These are phyloP conservation scores for Laodelphax striatellus DNA, from an alignment of 1,140 invertebrate species.

Conservation along the genomic window DNA sequence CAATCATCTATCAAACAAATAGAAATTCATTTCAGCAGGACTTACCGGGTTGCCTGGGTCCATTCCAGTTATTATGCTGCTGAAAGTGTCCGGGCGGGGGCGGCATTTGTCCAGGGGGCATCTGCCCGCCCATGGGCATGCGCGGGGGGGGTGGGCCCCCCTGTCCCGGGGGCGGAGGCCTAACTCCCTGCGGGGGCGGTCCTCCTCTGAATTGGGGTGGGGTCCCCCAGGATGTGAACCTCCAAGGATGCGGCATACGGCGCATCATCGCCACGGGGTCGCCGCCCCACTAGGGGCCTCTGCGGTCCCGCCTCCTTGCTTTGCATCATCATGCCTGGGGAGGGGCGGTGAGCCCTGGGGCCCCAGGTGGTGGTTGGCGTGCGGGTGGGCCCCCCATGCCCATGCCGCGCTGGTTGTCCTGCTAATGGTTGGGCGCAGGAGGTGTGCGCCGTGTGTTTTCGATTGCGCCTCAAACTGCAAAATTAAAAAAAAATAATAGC, in stretches of 20 bases:
- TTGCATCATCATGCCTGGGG: slow-evolving; percentile 30
- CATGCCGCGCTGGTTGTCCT: slow-evolving; percentile 11
- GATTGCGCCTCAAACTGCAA: slow-evolving; percentile 78
- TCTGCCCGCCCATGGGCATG: too few species aligned
- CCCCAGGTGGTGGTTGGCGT: slow-evolving; percentile 6
- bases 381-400: slow-evolving; percentile 10
- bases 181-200: slow-evolving; percentile 9
- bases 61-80: slow-evolving; percentile 36
- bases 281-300: slow-evolving; percentile 36
- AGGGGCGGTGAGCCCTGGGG: too few species aligned
- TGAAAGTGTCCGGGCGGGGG: slow-evolving; percentile 26
- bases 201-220: slow-evolving; percentile 13
- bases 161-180: slow-evolving; percentile 8
- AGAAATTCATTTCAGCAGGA: too few species aligned
- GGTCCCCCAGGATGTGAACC: slow-evolving; percentile 8
- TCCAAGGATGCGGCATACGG: slow-evolving; percentile 1
- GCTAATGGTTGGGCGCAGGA: slow-evolving; percentile 29
- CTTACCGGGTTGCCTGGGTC: slow-evolving; percentile 28
- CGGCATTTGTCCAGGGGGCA: slow-evolving; percentile 33
- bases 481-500: too few species aligned
- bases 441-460: slow-evolving; percentile 71
- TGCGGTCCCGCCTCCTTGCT: slow-evolving; percentile 33
- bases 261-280: slow-evolving; percentile 27
- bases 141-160: background rate
- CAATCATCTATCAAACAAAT: too few species aligned